Evolutionary conservation across 2,888 invertebrate species (phyloP).

Genomic region (Tachina lurida): DNA sequence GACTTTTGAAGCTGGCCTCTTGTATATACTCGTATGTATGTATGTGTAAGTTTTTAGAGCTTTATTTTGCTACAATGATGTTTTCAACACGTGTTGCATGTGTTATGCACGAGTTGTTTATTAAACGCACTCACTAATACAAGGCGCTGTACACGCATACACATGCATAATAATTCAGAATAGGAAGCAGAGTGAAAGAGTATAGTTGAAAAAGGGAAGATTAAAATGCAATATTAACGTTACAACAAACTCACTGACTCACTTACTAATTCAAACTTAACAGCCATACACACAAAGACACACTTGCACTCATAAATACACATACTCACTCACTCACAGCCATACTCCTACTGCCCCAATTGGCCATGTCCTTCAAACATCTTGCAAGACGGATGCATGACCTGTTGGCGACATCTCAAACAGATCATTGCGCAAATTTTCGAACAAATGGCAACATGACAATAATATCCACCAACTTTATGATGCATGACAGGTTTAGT

Average conservation of each 20-base stretch:
- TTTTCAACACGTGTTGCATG: conserved; percentile 70
- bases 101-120: conserved; percentile 70
- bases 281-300: not conserved
- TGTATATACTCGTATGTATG: not conserved
- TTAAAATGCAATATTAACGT: conserved; percentile 68
- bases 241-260: conserved; percentile 49
- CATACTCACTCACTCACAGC: no score
- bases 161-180: not conserved
- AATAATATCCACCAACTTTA: no score
- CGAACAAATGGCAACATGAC: no score
- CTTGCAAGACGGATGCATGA: no score
- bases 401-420: no score
- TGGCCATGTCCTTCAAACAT: no score
- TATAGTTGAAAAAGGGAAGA: conserved; percentile 38
- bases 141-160: not conserved
- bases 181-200: conserved; percentile 6
- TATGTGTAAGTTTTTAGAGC: conserved; percentile 1
- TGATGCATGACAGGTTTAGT: no score
- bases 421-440: no score
- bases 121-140: conserved; percentile 59
- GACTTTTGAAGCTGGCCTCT: not conserved
- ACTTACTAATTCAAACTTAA: conserved; percentile 38
- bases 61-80: conserved; percentile 63
- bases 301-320: not conserved
- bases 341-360: no score